A percentile compares a stretch with the other conserved stretches of the same genome.
phyloP scores from a whole-genome alignment of 2,888 invertebrate species.

The Sepioteuthis lessoniana region DNA sequence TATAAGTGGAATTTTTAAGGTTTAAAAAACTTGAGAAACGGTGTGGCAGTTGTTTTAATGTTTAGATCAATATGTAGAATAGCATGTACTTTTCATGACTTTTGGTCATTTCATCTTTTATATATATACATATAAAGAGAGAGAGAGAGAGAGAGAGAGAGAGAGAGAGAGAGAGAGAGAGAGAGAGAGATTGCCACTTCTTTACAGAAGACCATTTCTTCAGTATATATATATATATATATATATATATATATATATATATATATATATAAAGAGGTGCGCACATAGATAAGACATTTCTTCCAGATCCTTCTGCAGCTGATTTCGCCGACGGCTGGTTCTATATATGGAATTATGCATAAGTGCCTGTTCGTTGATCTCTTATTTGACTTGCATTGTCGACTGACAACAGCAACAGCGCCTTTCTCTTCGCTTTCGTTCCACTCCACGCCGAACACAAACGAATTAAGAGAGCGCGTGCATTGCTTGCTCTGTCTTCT shows the following conservation, averaged over 20 bases:
- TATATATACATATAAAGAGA: no score
- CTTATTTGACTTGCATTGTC: conserved; percentile 33
- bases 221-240: neutral
- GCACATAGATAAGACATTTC: neutral
- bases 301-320: neutral
- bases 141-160: no score
- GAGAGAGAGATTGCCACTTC: no score
- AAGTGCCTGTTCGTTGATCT: neutral
- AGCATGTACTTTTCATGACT: no score
- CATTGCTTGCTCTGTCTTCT: neutral
- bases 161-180: no score
- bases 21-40: no score
- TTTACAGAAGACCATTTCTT: no score
- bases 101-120: no score
- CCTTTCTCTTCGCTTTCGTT: neutral
- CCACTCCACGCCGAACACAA: neutral
- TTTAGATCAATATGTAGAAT: no score
- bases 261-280: neutral
- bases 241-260: neutral
- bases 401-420: conserved; percentile 33
- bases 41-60: no score
- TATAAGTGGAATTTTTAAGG: no score
- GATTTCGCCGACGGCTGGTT: neutral
- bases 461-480: neutral
- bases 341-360: neutral